Evolutionary conservation across 2,888 invertebrate species (phyloP), one percentile per base, ranked within the genome.

Genomic region (Syrista parreyssii): DNA sequence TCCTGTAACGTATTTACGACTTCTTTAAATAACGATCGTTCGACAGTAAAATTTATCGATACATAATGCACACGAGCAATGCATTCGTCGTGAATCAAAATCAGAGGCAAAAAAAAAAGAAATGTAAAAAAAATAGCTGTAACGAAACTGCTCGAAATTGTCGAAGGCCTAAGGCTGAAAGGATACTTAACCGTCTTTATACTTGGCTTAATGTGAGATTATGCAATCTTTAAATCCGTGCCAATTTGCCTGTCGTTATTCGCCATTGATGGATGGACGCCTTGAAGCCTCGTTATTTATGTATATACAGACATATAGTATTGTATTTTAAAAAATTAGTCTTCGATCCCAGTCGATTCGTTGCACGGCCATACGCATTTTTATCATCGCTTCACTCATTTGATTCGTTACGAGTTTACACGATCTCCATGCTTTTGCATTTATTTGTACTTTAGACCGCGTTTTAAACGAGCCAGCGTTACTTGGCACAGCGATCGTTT

Each of bases 31-130:
- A 86, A 85, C 82, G 85, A 86, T 84, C 84, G 81, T 77, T 71
- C 71, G 73, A 81, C 79, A 78, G 80, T 82, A 79, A 84, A 84
- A 88, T 88, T 87, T 87, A 88, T 88, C 79, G 87, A 82, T 79
- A 82, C 81, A 84, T 86, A 85, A 88, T 86, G 85, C 83, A 84
- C 77, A 83, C 80, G 84, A 87, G 86, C 85, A 86, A 87, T 82
- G 86, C 85, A 69, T 68, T 78, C 82, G 82, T 83, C 82, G 81
- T 85, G 85, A 86, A 86, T 88, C 86, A 85, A 88, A 86, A 88
- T 87, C 55, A 55, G 55, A 23, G 55, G 55, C 23, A 55, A 55
- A 55, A 55, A 55, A 55, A 55, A 55, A 55, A 15, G 15, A 40
- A 40, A 23, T 55, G 9, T 9, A 40, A 55, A 55, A 23, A 23